Evolutionary conservation across 2,113 vertebrate genomes (phyloP).

Genomic region (Ardeotis arabs): DNA sequence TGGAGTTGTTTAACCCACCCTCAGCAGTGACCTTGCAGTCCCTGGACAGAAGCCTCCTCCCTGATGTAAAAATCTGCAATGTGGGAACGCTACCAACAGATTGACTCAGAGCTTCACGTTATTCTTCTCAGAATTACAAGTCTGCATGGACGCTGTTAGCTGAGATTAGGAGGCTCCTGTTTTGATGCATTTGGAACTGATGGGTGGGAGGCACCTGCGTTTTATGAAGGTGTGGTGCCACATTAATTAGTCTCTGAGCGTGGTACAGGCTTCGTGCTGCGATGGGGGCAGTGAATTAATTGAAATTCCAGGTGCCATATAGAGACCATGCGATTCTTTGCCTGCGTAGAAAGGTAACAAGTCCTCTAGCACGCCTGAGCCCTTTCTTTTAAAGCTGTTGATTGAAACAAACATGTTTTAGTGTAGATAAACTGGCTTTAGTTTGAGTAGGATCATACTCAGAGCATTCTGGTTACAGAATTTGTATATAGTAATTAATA

Average conservation of each 20-base stretch:
- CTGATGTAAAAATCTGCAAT: neutral
- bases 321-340: neutral
- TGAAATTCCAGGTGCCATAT: neutral
- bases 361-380: neutral
- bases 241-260: too few relatives aligned
- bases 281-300: too few relatives aligned
- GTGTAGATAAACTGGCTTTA: neutral
- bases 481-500: accelerated
- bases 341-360: neutral
- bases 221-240: too few relatives aligned
- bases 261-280: too few relatives aligned
- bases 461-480: neutral
- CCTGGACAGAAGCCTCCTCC: conserved; percentile 7
- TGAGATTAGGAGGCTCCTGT: neutral
- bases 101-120: neutral
- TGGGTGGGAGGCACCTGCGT: neutral
- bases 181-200: neutral
- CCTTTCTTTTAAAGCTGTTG: neutral
- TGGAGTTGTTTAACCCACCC: neutral
- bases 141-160: neutral
- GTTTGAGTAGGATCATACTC: neutral
- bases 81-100: neutral
- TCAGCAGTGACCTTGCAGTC: neutral
- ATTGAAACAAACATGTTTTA: neutral
- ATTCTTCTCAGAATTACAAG: neutral